Base-by-base conservation (phyloP, 2,888 invertebrate species). In the Zygothrica quintamaculata region DNA sequence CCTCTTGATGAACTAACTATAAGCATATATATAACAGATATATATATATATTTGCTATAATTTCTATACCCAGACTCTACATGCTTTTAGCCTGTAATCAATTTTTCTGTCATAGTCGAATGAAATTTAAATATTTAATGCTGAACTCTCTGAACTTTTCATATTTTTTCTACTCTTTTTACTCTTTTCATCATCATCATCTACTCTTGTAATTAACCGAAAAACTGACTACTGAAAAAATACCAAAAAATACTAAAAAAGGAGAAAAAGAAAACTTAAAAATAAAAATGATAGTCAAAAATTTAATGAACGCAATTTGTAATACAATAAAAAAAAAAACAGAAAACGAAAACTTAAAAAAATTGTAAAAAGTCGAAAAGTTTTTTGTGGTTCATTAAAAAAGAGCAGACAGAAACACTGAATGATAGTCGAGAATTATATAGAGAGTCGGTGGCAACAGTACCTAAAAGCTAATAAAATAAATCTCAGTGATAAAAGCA, bases 121-220 rank as follows among this genome's bases (percentile, higher is more conserved):
- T 59, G 51, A 42, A 51, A 61, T 65, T 80, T 77, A 73, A 84
- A 77, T 80, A 73, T 77, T 80, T 56, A 65, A 77, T 72, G 55
- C 65, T 15, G 53, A 44, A 51, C 57, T 44, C 15, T 60, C 55
- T 39, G 33, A 40, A 44, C 48, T 53, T 50, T 62, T 44, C 43
- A 36, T n/a, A n/a, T n/a, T n/a, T n/a, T n/a, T n/a, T n/a, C n/a
- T n/a, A n/a, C n/a, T n/a, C n/a, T n/a, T n/a, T n/a, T n/a, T n/a
- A n/a, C n/a, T n/a, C 46, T 40, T 50, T 59, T 50, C 18, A n/a
- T n/a, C 33, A 55, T 31, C 18, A 6, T 22, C 33, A 51, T 31
- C 50, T 42, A 53, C 43, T 64, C 29, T 65, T 25, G 72, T 66
- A 77, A 81, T 81, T 73, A 74, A 58, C 59, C 55, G 46, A 58